These are phyloP conservation scores for Seriola quinqueradiata DNA, from an alignment of 2,113 vertebrate genomes.

Conservation along the genomic window DNA sequence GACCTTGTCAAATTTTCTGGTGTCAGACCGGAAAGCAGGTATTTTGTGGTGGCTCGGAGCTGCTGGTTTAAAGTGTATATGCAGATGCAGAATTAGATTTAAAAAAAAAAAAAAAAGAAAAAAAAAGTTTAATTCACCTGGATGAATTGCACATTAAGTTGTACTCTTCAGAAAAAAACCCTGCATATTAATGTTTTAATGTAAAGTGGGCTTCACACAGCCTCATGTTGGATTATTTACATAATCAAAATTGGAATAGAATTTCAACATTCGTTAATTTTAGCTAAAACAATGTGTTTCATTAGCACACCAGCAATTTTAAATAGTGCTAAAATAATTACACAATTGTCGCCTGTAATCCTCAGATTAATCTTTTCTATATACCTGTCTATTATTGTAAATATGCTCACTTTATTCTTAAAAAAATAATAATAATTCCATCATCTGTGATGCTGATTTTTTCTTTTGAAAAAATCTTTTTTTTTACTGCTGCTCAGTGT, in stretches of 20 bases:
- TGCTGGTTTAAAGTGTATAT: background rate
- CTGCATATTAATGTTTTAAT: background rate
- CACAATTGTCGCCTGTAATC: background rate
- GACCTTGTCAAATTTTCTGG: conserved; percentile 76
- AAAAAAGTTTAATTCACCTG: conserved; percentile 15
- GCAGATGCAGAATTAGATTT: background rate
- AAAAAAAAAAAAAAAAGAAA: background rate
- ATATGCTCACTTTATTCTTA: background rate
- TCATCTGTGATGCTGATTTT: background rate
- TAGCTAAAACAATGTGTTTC: background rate
- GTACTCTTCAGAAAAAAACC: background rate
- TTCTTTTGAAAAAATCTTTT: background rate
- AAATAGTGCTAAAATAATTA: background rate
- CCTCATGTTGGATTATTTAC: background rate
- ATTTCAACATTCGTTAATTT: conserved; percentile 12
- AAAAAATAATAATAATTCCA: background rate
- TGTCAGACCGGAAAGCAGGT: conserved; percentile 69
- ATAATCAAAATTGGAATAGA: background rate
- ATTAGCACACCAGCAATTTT: background rate
- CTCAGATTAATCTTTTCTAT: background rate
- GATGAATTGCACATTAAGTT: background rate
- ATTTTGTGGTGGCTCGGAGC: conserved; percentile 46
- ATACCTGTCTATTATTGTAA: background rate
- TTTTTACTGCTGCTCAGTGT: conserved; percentile 18
- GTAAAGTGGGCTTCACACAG: background rate